phyloP scores from a whole-genome alignment of 2,888 invertebrate genomes.

The Carterocephalus palaemon region DNA sequence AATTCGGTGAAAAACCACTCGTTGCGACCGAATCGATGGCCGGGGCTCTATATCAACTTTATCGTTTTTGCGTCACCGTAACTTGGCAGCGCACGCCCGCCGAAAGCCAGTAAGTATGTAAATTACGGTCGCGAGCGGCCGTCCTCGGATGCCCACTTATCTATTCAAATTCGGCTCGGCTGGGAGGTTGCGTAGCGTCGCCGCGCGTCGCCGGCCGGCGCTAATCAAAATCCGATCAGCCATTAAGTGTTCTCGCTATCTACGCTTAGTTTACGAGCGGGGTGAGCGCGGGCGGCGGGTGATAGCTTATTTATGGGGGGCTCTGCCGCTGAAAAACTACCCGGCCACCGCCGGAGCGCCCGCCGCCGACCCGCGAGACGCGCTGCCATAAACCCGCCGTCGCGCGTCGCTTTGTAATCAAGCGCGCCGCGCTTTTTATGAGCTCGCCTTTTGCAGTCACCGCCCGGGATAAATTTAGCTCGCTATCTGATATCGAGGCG shows the following conservation, averaged over 20 bases:
- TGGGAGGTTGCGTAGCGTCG: constrained; percentile 72
- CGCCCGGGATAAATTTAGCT: constrained; percentile 65
- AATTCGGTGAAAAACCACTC: constrained; percentile 64
- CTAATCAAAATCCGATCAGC: constrained; percentile 80
- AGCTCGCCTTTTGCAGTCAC: constrained; percentile 63
- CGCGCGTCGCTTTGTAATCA: constrained; percentile 71
- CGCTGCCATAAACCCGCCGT: constrained; percentile 59
- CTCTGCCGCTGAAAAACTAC: constrained; percentile 72
- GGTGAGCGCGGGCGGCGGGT: constrained; percentile 41
- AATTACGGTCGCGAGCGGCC: constrained; percentile 76
- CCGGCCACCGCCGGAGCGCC: constrained; percentile 48
- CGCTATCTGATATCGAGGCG: constrained; percentile 62
- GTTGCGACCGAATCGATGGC: constrained; percentile 68
- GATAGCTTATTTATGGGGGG: constrained; percentile 76
- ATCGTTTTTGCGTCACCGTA: constrained; percentile 74
- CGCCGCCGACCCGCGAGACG: too few relatives aligned
- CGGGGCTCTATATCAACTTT: constrained; percentile 75
- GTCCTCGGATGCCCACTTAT: constrained; percentile 76
- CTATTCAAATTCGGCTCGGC: constrained; percentile 77
- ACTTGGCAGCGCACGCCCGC: constrained; percentile 71
- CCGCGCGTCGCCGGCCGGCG: constrained; percentile 59
- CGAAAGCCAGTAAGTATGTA: constrained; percentile 79
- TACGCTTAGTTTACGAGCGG: constrained; percentile 76
- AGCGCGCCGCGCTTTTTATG: constrained; percentile 72
- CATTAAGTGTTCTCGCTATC: constrained; percentile 78